Conservation (phyloP, 2,113 vertebrate species). For the Rhombomys opimus region DNA sequence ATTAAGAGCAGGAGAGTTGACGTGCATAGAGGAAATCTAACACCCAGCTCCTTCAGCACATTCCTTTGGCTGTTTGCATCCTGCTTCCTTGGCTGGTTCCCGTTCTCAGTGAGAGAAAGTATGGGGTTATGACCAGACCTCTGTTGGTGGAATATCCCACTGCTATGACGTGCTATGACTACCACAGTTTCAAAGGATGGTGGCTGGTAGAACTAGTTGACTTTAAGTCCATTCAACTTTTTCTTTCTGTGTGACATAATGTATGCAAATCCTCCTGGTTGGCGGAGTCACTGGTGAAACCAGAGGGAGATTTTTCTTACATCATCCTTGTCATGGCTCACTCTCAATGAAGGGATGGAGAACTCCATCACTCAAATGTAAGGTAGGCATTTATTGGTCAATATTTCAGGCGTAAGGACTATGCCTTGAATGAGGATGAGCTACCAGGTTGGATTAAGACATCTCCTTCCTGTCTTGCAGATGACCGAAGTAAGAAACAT, state of each 20-base stretch:
- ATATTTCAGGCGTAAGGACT: neutral
- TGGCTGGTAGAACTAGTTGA: slow-evolving; percentile 12
- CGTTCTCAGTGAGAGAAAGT: slow-evolving; percentile 57
- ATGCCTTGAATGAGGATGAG: neutral
- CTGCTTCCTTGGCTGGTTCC: slow-evolving; percentile 7
- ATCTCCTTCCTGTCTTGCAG: neutral
- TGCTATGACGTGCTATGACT: neutral
- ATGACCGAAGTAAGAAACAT: neutral
- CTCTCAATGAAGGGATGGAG: neutral
- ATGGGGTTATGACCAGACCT: neutral
- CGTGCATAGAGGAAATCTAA: neutral
- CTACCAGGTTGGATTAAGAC: neutral
- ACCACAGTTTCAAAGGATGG: neutral
- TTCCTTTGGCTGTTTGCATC: neutral
- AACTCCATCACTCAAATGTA: neutral
- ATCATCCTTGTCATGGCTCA: slow-evolving; percentile 13
- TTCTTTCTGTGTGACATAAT: slow-evolving; percentile 59
- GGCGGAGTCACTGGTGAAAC: slow-evolving; percentile 34
- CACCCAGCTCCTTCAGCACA: neutral
- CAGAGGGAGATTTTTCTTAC: slow-evolving; percentile 25
- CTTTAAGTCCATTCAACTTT: slow-evolving; percentile 66
- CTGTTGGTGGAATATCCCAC: slow-evolving; percentile 46
- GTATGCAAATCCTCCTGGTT: slow-evolving; percentile 62
- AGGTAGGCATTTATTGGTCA: neutral
- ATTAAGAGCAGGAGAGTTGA: neutral